phyloP scores from a whole-genome alignment of 2,113 vertebrate species.

The Cavia aperea region DNA sequence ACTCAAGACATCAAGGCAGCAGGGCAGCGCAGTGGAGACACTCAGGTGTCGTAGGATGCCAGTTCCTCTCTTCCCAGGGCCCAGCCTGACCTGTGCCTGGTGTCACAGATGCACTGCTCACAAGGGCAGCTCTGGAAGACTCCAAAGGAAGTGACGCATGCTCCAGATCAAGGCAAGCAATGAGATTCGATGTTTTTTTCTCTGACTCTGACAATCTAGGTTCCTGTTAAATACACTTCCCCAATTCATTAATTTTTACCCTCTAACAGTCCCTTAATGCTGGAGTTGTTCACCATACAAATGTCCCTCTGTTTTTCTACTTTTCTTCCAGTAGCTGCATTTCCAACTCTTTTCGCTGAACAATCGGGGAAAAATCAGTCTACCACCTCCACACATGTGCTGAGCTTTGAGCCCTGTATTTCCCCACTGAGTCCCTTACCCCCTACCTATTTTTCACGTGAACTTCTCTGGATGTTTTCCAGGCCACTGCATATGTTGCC shows the following conservation, averaged over 20 bases:
- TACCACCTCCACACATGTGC: rapidly evolving
- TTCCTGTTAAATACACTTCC: background rate
- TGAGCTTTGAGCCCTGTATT: background rate
- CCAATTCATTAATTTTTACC: too few relatives aligned
- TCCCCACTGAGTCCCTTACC: background rate
- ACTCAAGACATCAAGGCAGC: background rate
- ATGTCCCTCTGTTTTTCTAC: rapidly evolving
- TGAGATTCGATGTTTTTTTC: background rate
- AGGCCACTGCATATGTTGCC: rapidly evolving
- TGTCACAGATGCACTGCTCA: background rate
- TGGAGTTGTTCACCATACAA: rapidly evolving
- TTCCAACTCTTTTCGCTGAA: background rate
- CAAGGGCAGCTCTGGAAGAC: background rate
- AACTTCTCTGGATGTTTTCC: rapidly evolving
- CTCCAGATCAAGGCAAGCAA: background rate
- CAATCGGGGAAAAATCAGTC: rapidly evolving
- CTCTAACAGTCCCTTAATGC: background rate
- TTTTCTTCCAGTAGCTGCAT: background rate
- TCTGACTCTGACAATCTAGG: background rate
- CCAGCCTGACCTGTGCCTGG: background rate
- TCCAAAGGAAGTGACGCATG: background rate
- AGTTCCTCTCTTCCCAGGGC: background rate
- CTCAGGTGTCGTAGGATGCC: too few relatives aligned
- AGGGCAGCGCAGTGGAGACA: background rate
- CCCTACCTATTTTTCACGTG: background rate